Evolutionary conservation across 2,888 invertebrate genomes (phyloP).

Genomic region (Microplitis manilae): DNA sequence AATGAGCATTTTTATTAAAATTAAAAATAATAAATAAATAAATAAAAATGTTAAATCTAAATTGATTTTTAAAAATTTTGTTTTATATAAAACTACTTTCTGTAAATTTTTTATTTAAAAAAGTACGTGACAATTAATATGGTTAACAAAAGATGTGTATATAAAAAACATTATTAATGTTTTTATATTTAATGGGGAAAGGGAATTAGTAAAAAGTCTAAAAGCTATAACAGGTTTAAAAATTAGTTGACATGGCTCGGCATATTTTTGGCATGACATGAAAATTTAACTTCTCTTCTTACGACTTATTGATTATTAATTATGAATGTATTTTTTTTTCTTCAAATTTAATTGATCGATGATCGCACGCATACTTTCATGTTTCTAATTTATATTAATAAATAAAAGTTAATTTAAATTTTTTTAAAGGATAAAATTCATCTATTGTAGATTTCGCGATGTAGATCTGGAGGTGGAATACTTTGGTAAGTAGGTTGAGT

Average conservation of each 20-base stretch:
- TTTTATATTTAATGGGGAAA: constrained; percentile 27
- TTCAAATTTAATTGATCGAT: constrained; percentile 19
- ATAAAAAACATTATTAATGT: constrained; percentile 32
- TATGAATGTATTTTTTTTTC: not conserved
- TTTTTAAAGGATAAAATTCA: constrained; percentile 53
- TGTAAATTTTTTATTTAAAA: constrained; percentile 20
- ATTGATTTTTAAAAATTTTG: constrained; percentile 35
- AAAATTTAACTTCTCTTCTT: constrained; percentile 13
- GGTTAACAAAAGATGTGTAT: not conserved
- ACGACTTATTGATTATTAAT: constrained; percentile 20
- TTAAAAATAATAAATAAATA: constrained; percentile 11
- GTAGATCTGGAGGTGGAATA: constrained; percentile 57
- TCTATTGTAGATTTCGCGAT: constrained; percentile 63
- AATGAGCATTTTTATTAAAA: constrained; percentile 13
- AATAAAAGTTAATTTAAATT: not conserved
- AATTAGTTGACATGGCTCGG: constrained; percentile 62
- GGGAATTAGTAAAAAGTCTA: constrained; percentile 45
- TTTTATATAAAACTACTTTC: constrained; percentile 47
- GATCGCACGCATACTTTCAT: constrained; percentile 22
- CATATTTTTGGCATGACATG: constrained; percentile 50
- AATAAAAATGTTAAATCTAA: constrained; percentile 9
- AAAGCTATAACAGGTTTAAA: constrained; percentile 64
- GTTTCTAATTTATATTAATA: constrained; percentile 6
- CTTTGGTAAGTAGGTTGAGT: constrained; percentile 59
- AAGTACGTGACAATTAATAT: constrained; percentile 12